Evolutionary conservation across 1,140 invertebrate genomes (phyloP).

Genomic region (Oppia nitens): DNA sequence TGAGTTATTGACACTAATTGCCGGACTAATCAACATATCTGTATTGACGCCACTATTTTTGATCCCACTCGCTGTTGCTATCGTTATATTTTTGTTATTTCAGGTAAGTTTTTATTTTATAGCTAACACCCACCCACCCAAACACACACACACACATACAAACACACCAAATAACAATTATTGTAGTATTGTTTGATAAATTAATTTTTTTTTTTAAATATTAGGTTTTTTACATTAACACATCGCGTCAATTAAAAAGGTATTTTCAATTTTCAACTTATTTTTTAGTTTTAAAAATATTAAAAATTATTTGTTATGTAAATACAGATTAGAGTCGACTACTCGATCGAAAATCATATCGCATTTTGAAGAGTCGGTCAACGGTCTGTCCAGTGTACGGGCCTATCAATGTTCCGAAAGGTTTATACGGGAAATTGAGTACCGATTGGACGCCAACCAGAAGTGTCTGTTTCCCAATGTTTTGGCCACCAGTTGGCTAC

Average conservation of each 20-base stretch:
- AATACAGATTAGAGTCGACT: too few species aligned
- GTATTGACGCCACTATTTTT: slow-evolving; percentile 37
- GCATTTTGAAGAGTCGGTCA: slow-evolving; percentile 87
- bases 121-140: too few species aligned
- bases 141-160: too few species aligned
- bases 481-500: slow-evolving; percentile 31
- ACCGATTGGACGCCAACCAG: slow-evolving; percentile 36
- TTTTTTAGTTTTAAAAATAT: too few species aligned
- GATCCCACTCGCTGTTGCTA: slow-evolving; percentile 38
- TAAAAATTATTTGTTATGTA: too few species aligned
- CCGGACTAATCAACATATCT: slow-evolving; percentile 26
- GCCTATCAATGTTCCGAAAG: slow-evolving; percentile 29
- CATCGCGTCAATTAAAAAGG: too few species aligned
- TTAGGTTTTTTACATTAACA: too few species aligned
- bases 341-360: slow-evolving; percentile 96
- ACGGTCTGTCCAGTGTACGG: slow-evolving; percentile 36
- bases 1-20: too few species aligned
- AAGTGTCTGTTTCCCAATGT: slow-evolving; percentile 31
- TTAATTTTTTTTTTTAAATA: not conserved
- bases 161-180: too few species aligned
- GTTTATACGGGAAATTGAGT: slow-evolving; percentile 27
- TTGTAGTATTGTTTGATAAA: not conserved
- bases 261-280: too few species aligned
- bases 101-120: slow-evolving; percentile 27
- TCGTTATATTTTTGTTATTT: slow-evolving; percentile 37